These are phyloP conservation scores for Pteria penguin DNA, from an alignment of 2,888 invertebrate genomes.

Conservation along the genomic window DNA sequence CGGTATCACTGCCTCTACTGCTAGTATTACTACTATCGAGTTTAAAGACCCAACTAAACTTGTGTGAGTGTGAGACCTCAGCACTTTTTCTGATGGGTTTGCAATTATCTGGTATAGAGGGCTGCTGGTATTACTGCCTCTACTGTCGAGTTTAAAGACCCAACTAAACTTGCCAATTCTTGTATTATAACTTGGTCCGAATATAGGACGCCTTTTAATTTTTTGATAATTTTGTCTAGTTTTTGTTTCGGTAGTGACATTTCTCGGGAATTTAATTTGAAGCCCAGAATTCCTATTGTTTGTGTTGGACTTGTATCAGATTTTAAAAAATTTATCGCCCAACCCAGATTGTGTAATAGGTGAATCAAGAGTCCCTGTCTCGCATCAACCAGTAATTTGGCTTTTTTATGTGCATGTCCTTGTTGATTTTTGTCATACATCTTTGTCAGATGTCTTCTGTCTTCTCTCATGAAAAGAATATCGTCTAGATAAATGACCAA, in stretches of 20 bases:
- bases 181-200: neutral
- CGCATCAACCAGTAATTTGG: neutral
- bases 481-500: conserved; percentile 39
- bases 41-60: neutral
- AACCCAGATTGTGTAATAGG: neutral
- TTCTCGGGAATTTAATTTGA: neutral
- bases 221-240: neutral
- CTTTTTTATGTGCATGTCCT: no score
- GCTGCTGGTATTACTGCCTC: conserved; percentile 10
- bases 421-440: no score
- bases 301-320: neutral
- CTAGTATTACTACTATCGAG: no score
- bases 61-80: conserved; percentile 7
- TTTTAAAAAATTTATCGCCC: neutral
- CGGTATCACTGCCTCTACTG: no score
- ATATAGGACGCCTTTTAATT: neutral
- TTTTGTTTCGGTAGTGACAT: conserved; percentile 11
- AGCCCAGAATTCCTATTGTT: conserved; percentile 1
- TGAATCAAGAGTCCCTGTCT: neutral
- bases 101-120: conserved; percentile 9
- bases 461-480: conserved; percentile 24
- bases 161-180: neutral
- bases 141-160: neutral
- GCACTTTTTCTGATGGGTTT: conserved; percentile 12
- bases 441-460: no score